Base-by-base conservation (phyloP, 1,140 invertebrate species). In the Neodiprion lecontei region DNA sequence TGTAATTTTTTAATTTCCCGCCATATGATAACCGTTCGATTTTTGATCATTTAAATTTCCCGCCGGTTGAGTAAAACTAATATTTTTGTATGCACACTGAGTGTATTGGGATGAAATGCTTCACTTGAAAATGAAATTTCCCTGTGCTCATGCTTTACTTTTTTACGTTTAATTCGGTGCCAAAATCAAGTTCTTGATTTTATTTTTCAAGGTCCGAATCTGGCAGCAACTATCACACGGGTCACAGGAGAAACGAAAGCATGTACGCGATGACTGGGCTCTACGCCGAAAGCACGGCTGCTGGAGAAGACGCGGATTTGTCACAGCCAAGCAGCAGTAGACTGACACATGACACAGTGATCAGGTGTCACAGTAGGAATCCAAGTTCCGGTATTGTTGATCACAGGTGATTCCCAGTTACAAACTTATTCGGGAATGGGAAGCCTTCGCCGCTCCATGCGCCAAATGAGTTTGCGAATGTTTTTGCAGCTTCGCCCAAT, bases 261-360 rank as follows among this genome's bases (percentile, higher is more conserved):
- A 95, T 95, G 93, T 95, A 95, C 85, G 93, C 94, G 49, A 95
- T 95, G 94, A 95, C 94, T 23, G 94, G 94, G n/a, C 89, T 95
- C 17, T 95, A 95, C 83, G 93, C 93, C 67, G 94, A 95, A 78
- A 91, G 91, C 14, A 89, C 91, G 48, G 90, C 89, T 70, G 88
- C 79, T 78, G 81, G 81, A 3, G 84, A 85, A 48, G 79, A 79
- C 17, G 65, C 78, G 78, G 77, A 84, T 74, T 86, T 88, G 11
- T 84, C 89, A 72, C 87, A 86, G 70, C 85, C 85, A 10, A 85
- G 78, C 72, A 83, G 82, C 71, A 84, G 83, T 76, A 85, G 85
- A 80, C 79, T 89, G 79, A 89, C 86, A 76, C 88, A 89, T 76
- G 90, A 91, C 75, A 89, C 90, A 28, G 89, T 91, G 74, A 89